A percentile compares a stretch with the other conserved stretches of the same genome.
Conservation (phyloP, 2,797 vertebrate genomes). For the Eleutherodactylus coqui region DNA sequence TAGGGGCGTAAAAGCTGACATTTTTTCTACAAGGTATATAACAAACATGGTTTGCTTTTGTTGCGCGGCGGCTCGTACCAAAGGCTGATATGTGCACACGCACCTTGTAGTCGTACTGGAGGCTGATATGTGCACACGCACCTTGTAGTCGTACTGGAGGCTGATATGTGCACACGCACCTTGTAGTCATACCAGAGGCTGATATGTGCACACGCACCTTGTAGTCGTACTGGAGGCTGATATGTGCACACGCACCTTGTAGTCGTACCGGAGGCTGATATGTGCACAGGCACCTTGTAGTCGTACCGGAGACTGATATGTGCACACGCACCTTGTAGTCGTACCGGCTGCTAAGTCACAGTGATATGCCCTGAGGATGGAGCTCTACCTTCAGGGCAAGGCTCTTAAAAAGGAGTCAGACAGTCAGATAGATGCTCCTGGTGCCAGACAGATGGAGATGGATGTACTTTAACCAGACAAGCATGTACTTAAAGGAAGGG, state of each 20-base stretch:
- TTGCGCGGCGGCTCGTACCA: too few relatives aligned
- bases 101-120: too few relatives aligned
- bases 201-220: constrained; percentile 18
- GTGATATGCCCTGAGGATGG: constrained; percentile 52
- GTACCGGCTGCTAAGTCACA: too few relatives aligned
- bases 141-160: too few relatives aligned
- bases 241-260: constrained; percentile 22
- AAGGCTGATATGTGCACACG: too few relatives aligned
- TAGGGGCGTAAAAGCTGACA: too few relatives aligned
- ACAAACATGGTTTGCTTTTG: too few relatives aligned
- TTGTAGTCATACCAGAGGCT: constrained; percentile 19
- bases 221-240: constrained; percentile 11
- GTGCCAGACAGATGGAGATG: constrained; percentile 62
- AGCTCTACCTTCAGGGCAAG: constrained; percentile 34
- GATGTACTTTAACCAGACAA: constrained; percentile 36
- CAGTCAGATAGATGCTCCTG: constrained; percentile 50
- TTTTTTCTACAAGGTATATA: too few relatives aligned
- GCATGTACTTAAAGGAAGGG: constrained; percentile 18
- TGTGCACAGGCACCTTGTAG: constrained; percentile 23
- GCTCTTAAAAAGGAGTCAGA: constrained; percentile 51
- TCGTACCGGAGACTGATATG: constrained; percentile 11
- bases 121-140: too few relatives aligned
- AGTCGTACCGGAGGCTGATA: constrained; percentile 10
- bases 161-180: too few relatives aligned
- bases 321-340: constrained; percentile 24